These are phyloP conservation scores for Cheilosia vulpina DNA, from an alignment of 2,888 invertebrate species.

Conservation along the genomic window DNA sequence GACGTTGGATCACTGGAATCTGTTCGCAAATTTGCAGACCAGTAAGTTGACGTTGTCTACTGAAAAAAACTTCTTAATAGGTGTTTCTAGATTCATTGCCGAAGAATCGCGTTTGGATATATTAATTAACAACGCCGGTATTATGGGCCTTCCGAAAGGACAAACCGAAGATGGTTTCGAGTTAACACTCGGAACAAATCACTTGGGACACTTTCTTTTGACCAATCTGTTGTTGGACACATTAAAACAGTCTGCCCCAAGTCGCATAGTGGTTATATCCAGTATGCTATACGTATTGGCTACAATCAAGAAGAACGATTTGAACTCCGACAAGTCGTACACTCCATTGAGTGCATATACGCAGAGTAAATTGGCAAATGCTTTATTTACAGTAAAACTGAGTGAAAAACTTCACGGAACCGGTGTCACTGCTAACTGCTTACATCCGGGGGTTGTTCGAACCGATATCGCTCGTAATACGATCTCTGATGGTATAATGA, in stretches of 20 bases:
- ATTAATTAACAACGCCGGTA: slow-evolving; percentile 86
- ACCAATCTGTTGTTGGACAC: slow-evolving; percentile 85
- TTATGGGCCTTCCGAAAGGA: slow-evolving; percentile 84
- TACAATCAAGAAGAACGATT: slow-evolving; percentile 87
- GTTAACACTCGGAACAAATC: slow-evolving; percentile 86
- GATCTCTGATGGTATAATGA: slow-evolving; percentile 68
- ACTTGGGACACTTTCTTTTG: slow-evolving; percentile 87
- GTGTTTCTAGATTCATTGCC: slow-evolving; percentile 79
- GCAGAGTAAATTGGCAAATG: slow-evolving; percentile 91
- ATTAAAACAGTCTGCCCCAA: slow-evolving; percentile 86
- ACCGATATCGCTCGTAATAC: slow-evolving; percentile 91
- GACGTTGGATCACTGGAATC: slow-evolving; percentile 85
- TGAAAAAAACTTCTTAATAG: background rate
- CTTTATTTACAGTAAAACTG: slow-evolving; percentile 89
- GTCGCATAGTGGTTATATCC: slow-evolving; percentile 90
- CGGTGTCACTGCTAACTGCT: slow-evolving; percentile 87
- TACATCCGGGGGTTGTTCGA: slow-evolving; percentile 90
- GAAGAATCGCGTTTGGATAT: slow-evolving; percentile 85
- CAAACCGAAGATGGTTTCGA: slow-evolving; percentile 85
- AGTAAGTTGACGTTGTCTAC: slow-evolving; percentile 79
- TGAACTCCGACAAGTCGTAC: slow-evolving; percentile 89
- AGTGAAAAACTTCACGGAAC: slow-evolving; percentile 86
- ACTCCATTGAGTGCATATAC: slow-evolving; percentile 87
- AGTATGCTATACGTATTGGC: slow-evolving; percentile 89
- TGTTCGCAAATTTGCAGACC: slow-evolving; percentile 86